phyloP scores from a whole-genome alignment of 2,888 invertebrate species.

The Xestia xanthographa region DNA sequence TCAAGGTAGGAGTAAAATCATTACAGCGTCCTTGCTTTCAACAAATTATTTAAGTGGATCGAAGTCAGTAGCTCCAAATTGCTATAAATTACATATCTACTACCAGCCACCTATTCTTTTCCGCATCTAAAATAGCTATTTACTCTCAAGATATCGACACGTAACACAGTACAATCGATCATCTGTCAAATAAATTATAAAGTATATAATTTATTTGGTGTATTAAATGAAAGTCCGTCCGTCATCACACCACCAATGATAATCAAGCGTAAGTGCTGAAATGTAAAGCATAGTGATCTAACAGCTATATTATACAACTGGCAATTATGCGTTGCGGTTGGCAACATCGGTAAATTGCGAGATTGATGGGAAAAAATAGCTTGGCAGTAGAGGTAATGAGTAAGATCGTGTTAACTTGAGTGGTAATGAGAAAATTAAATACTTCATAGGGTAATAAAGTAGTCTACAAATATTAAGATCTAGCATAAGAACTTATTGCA shows the following conservation, averaged over 20 bases:
- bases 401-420: conserved; percentile 36
- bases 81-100: conserved; percentile 40
- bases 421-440: conserved; percentile 20
- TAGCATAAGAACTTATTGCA: background rate
- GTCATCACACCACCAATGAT: conserved; percentile 76
- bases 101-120: conserved; percentile 33
- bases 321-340: conserved; percentile 79
- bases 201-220: conserved; percentile 74
- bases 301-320: conserved; percentile 81
- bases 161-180: conserved; percentile 70
- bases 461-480: background rate
- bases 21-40: conserved; percentile 64
- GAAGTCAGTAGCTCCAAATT: conserved; percentile 46
- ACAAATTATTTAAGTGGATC: conserved; percentile 43
- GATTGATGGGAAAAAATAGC: conserved; percentile 72
- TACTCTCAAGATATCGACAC: conserved; percentile 42
- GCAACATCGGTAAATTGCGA: conserved; percentile 75
- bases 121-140: conserved; percentile 50
- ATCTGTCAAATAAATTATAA: conserved; percentile 77
- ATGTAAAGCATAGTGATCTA: conserved; percentile 78
- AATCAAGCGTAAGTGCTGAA: conserved; percentile 72
- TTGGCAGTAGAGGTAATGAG: conserved; percentile 27
- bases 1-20: conserved; percentile 41
- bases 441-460: background rate
- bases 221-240: conserved; percentile 75